Conservation (phyloP, 2,888 invertebrate genomes). For the Caenorhabditis macrosperma region DNA sequence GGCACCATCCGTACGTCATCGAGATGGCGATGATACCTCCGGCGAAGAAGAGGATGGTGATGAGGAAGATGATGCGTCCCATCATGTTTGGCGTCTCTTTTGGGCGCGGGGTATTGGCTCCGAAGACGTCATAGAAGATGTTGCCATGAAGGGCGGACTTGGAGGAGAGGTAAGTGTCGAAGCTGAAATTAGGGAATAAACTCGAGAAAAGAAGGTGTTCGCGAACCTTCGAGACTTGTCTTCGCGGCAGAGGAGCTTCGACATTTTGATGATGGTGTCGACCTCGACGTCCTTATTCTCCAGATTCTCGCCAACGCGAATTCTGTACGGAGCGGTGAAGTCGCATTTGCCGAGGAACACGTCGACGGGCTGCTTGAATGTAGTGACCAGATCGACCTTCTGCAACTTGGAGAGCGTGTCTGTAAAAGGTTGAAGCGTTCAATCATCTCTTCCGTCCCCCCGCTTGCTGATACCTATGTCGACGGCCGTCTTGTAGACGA, state of each 20-base stretch:
- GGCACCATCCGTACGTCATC: neutral
- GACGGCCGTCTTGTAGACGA: neutral
- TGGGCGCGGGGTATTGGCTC: too few relatives aligned
- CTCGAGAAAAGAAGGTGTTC: too few relatives aligned
- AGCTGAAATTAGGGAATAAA: neutral
- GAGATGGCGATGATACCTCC: neutral
- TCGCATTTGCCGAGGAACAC: neutral
- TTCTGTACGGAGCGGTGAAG: neutral
- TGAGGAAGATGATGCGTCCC: neutral
- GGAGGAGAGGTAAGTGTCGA: neutral
- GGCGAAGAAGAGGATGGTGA: neutral
- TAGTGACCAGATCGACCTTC: neutral
- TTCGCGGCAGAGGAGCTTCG: neutral
- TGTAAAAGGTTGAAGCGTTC: neutral
- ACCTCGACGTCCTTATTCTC: neutral
- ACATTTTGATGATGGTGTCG: neutral
- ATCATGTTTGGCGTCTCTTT: too few relatives aligned
- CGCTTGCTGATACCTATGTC: neutral
- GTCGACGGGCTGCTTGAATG: neutral
- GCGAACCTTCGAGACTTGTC: too few relatives aligned
- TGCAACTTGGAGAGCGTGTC: neutral
- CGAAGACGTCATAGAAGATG: neutral
- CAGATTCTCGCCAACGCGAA: neutral
- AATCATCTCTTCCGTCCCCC: neutral
- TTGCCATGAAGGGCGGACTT: neutral